Evolutionary conservation across 1,140 invertebrate genomes (phyloP), one percentile per base, ranked within the genome.

Genomic region (Lethrus apterus): DNA sequence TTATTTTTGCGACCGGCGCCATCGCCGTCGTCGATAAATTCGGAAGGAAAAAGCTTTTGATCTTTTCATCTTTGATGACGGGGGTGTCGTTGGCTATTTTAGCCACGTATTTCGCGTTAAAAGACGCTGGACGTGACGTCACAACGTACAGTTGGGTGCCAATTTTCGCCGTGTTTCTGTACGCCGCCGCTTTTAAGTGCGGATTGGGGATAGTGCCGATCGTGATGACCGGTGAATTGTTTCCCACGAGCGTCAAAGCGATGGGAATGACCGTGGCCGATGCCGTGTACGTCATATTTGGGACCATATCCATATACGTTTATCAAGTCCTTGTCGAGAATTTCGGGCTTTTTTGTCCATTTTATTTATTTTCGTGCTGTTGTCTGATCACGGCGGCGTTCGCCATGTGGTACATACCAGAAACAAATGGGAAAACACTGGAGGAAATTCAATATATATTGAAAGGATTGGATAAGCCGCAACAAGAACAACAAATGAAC

Each of bases 191-290:
- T 17, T 63, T 64, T 43, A 62, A 63, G 42, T 58, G 56, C 34
- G 64, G 66, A 35, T 40, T 63, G 11, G 62, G 65, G 17, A 56
- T 84, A 7, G 77, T 87, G 33, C 83, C 84, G 0, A 84, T 82
- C 71, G 71, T 86, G 4, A 70, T 86, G 54, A 78, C 83, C 54
- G 75, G 69, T 10, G 79, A 85, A 65, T 65, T 83, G 10, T 81
- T 83, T 45, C 77, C 82, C n/a, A 70, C 72, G 2, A 73, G 75
- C 57, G 77, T 78, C 2, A 74, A 79, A 57, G 76, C 62, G 0
- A 59, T 61, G 51, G 64, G 62, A 4, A 64, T 66, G 62, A 63
- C 62, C 0, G 29, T 63, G 8, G 55, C 61, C 2, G 64, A 66
- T 45, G 52, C 51, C 10, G 52, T 54, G 26, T 63, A 63, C 23